Percentiles rank a stretch among this genome's conserved stretches.
Conservation (phyloP, 2,797 vertebrate species). For the Nasua narica region DNA sequence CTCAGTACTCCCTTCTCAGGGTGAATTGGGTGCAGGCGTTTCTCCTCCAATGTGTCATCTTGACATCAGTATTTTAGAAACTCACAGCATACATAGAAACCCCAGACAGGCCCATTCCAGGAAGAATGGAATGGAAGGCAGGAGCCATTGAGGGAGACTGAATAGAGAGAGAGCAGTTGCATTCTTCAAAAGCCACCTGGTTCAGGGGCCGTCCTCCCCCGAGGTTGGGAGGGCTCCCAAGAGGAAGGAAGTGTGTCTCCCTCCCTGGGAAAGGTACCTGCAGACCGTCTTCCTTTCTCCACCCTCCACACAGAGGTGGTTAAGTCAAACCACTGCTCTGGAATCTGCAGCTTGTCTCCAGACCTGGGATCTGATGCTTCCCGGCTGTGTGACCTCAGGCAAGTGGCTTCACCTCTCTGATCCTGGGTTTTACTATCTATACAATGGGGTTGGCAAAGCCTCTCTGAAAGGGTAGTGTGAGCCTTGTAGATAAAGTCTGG, state of each 20-base stretch:
- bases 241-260: neutral
- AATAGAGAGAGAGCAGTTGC: neutral
- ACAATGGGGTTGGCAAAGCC: neutral
- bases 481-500: neutral
- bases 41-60: neutral
- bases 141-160: neutral
- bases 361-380: neutral
- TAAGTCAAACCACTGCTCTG: neutral
- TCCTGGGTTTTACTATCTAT: neutral
- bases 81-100: neutral
- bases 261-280: neutral
- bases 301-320: too few species aligned
- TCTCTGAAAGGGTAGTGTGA: neutral
- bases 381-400: neutral
- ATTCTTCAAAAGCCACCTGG: neutral
- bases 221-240: accelerated
- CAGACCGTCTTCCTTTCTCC: too few species aligned
- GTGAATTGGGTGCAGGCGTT: accelerated
- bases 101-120: neutral
- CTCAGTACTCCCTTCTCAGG: neutral
- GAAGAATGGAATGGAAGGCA: neutral
- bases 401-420: neutral
- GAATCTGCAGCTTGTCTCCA: neutral
- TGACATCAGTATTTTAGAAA: neutral
- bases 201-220: neutral